A percentile compares a stretch with the other conserved stretches of the same genome.
These are phyloP conservation scores for Omphaloscelis lunosa DNA, from an alignment of 2,888 invertebrate genomes.

Conservation along the genomic window DNA sequence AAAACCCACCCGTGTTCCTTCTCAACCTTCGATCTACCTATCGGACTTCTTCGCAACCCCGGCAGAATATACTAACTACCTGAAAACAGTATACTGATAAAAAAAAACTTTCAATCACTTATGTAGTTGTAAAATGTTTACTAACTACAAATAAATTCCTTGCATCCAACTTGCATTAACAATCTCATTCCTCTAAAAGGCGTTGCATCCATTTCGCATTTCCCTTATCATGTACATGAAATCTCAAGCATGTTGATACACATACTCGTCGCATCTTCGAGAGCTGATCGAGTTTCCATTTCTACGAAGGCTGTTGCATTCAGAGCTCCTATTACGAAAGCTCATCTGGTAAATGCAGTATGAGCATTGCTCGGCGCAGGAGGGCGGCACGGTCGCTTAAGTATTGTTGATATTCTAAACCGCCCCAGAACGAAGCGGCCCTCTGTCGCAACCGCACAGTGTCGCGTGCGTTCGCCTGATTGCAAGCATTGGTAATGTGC, in stretches of 20 bases:
- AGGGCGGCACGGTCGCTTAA: slow-evolving; percentile 80
- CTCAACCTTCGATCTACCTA: no score
- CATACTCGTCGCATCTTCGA: slow-evolving; percentile 69
- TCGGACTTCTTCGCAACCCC: no score
- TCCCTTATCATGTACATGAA: slow-evolving; percentile 51
- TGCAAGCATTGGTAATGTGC: slow-evolving; percentile 80
- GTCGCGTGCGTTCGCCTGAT: slow-evolving; percentile 85
- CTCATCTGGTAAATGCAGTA: slow-evolving; percentile 87
- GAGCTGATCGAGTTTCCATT: slow-evolving; percentile 79
- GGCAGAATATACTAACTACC: not conserved
- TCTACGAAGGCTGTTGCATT: slow-evolving; percentile 76
- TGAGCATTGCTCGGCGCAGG: slow-evolving; percentile 74
- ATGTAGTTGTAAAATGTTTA: not conserved
- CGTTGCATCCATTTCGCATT: slow-evolving; percentile 51
- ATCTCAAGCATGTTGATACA: slow-evolving; percentile 60
- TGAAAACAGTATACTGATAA: not conserved
- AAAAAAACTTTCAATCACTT: not conserved
- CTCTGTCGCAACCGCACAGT: slow-evolving; percentile 84
- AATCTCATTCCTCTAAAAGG: slow-evolving; percentile 60
- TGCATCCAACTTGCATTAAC: slow-evolving; percentile 38
- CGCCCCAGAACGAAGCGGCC: slow-evolving; percentile 77
- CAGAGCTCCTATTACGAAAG: slow-evolving; percentile 81
- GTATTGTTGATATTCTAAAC: slow-evolving; percentile 89
- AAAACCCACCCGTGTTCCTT: no score
- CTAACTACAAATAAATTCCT: slow-evolving; percentile 26